Evolutionary conservation across 1,140 invertebrate species (phyloP).

Genomic region (Drosophila ironensis): DNA sequence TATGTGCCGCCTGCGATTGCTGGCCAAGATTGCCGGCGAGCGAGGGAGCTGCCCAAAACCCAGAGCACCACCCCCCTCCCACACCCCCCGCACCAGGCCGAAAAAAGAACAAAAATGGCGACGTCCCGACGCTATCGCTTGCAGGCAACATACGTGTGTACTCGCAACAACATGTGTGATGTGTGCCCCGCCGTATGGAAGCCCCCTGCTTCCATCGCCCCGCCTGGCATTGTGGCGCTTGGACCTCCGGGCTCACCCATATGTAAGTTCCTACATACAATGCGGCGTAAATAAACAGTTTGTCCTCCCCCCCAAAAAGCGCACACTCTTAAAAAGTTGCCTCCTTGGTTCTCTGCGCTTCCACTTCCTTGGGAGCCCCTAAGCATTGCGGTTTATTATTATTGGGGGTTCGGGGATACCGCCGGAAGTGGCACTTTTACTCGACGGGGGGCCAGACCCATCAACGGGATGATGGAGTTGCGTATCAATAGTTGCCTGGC

Average conservation of each 20-base stretch:
- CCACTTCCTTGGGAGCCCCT: slow-evolving; percentile 19
- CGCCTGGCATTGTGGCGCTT: neutral
- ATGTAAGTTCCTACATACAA: slow-evolving; percentile 80
- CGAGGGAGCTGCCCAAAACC: slow-evolving; percentile 21
- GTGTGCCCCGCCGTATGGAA: slow-evolving; percentile 81
- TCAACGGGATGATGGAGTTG: slow-evolving; percentile 26
- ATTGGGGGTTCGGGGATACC: slow-evolving; percentile 13
- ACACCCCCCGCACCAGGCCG: too few species aligned
- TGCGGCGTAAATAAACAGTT: slow-evolving; percentile 80
- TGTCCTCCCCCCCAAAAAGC: slow-evolving; percentile 32
- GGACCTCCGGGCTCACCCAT: slow-evolving; percentile 64
- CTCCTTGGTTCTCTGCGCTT: slow-evolving; percentile 11
- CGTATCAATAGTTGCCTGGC: slow-evolving; percentile 35
- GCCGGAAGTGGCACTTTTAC: slow-evolving; percentile 57
- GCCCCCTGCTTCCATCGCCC: slow-evolving; percentile 18
- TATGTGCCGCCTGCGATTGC: slow-evolving; percentile 73
- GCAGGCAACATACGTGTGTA: slow-evolving; percentile 82
- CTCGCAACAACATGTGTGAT: slow-evolving; percentile 82
- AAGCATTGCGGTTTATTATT: slow-evolving; percentile 59
- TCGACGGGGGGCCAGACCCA: slow-evolving; percentile 35
- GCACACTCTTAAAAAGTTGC: neutral
- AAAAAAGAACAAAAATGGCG: slow-evolving; percentile 33
- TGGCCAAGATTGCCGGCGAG: slow-evolving; percentile 62
- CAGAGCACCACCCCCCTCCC: neutral
- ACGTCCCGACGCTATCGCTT: slow-evolving; percentile 71